These are phyloP conservation scores for Leptodactylus fallax DNA, from an alignment of 2,797 vertebrate genomes.

Conservation along the genomic window DNA sequence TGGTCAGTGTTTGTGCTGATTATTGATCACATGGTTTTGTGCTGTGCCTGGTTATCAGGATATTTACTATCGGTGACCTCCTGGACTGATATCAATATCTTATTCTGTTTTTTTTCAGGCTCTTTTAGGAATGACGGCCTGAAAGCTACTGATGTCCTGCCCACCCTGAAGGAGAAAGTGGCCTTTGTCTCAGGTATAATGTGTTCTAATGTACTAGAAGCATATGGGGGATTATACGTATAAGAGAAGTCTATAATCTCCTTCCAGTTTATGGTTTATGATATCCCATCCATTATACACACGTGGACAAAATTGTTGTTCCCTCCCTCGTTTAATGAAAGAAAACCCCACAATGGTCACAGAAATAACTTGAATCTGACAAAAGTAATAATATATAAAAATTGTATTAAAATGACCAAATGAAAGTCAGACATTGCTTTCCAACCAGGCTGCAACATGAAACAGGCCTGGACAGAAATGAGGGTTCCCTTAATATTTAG, in stretches of 20 bases:
- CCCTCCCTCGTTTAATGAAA: too few species aligned
- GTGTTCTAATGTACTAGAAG: background rate
- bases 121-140: conserved; percentile 92
- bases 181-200: conserved; percentile 95
- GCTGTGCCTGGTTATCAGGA: background rate
- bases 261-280: too few species aligned
- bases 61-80: background rate
- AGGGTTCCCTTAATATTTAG: too few species aligned
- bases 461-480: too few species aligned
- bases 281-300: background rate
- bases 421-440: too few species aligned
- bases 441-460: too few species aligned
- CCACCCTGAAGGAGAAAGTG: conserved; percentile 96
- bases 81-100: background rate
- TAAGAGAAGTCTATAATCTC: background rate
- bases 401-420: too few species aligned
- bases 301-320: too few species aligned
- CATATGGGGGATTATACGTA: background rate
- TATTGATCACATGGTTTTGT: background rate
- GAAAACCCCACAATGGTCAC: too few species aligned
- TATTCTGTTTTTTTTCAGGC: conserved; percentile 77
- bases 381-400: too few species aligned
- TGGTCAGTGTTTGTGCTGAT: background rate
- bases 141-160: conserved; percentile 94
- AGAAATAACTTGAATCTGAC: too few species aligned